Evolutionary conservation across 2,113 vertebrate species (phyloP).

Genomic region (Oncorhynchus tshawytscha): DNA sequence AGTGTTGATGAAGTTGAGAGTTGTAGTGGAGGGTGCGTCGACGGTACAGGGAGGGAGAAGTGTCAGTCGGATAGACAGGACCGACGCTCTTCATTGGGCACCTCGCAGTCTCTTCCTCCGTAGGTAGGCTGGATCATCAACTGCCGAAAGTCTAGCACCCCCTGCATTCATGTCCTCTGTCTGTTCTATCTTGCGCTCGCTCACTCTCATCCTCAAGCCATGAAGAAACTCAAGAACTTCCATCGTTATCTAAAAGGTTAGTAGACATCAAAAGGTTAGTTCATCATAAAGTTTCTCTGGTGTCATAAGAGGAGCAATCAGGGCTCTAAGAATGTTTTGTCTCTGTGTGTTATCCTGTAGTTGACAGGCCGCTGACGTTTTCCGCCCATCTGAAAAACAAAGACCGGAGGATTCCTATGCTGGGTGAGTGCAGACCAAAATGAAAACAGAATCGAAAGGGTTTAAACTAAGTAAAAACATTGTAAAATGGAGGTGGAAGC

Average conservation of each 20-base stretch:
- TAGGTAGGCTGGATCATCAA: too few relatives aligned
- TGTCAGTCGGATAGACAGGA: too few relatives aligned
- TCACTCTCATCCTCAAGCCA: constrained; percentile 29
- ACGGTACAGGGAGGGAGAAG: too few relatives aligned
- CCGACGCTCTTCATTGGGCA: too few relatives aligned
- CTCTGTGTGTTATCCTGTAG: constrained; percentile 29
- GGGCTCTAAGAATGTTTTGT: background rate
- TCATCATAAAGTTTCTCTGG: background rate
- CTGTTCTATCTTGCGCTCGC: background rate
- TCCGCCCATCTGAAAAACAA: constrained; percentile 19
- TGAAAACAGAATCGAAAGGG: too few relatives aligned
- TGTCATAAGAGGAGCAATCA: background rate
- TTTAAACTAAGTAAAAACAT: too few relatives aligned
- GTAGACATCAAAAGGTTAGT: too few relatives aligned
- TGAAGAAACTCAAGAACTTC: background rate
- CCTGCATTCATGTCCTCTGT: background rate
- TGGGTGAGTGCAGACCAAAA: constrained; percentile 46
- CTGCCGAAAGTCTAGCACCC: too few relatives aligned
- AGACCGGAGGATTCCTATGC: constrained; percentile 42
- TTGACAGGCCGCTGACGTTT: constrained; percentile 5
- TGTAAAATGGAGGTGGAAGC: too few relatives aligned
- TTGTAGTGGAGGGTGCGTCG: too few relatives aligned
- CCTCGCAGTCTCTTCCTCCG: too few relatives aligned
- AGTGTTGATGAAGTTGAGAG: too few relatives aligned
- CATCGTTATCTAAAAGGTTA: background rate